These are phyloP conservation scores for Bubalus kerabau DNA, from an alignment of 2,113 vertebrate species.

Conservation along the genomic window DNA sequence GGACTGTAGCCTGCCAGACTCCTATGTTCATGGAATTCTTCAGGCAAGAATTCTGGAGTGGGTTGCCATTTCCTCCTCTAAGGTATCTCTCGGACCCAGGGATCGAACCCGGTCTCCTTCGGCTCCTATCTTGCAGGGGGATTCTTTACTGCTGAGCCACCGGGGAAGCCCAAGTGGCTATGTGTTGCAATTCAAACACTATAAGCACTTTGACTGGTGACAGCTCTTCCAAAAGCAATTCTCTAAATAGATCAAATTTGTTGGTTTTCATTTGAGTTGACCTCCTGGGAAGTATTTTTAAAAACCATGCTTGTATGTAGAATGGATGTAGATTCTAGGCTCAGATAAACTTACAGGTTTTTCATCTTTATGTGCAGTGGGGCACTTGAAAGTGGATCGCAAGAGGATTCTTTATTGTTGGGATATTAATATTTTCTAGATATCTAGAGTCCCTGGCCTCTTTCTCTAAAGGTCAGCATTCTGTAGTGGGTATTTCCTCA, in stretches of 20 bases:
- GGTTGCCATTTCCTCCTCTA: neutral
- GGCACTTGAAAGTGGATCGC: neutral
- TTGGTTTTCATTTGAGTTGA: slow-evolving; percentile 10
- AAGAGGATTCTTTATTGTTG: neutral
- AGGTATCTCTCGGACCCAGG: neutral
- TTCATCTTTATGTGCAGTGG: neutral
- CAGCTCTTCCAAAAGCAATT: neutral
- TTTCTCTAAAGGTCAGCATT: neutral
- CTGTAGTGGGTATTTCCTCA: neutral
- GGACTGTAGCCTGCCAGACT: neutral
- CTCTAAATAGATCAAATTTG: neutral
- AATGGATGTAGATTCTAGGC: neutral
- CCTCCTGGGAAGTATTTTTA: neutral
- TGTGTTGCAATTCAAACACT: neutral
- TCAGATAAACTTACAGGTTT: neutral
- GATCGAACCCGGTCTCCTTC: neutral
- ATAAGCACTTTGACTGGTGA: neutral
- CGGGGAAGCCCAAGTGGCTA: neutral
- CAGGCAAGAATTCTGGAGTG: neutral
- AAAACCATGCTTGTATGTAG: neutral
- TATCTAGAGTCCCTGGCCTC: neutral
- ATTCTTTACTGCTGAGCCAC: neutral
- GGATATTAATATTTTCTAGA: neutral
- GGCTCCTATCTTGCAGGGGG: neutral
- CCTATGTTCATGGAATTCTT: neutral